Evolutionary conservation across 2,888 invertebrate genomes (phyloP).

Genomic region (Macrophya alboannulata): DNA sequence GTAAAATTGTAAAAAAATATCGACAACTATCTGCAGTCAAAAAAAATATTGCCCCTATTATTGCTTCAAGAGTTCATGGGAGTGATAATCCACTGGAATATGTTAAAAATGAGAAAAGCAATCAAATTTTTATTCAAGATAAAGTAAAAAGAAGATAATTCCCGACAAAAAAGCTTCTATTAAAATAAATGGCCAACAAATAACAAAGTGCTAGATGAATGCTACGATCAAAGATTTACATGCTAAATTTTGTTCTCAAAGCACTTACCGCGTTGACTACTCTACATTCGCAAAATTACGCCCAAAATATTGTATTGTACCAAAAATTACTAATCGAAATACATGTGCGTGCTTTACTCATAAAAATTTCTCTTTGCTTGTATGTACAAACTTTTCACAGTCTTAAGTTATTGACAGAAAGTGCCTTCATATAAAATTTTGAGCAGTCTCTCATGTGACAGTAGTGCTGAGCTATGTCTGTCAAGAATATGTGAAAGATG

Average conservation of each 20-base stretch:
- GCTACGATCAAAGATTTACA: conserved; percentile 56
- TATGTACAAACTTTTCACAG: conserved; percentile 52
- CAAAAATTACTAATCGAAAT: conserved; percentile 57
- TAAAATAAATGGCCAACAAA: conserved; percentile 56
- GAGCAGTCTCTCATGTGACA: conserved; percentile 52
- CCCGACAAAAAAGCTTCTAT: conserved; percentile 58
- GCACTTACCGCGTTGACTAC: conserved; percentile 51
- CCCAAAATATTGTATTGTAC: conserved; percentile 55
- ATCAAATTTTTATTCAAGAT: conserved; percentile 49
- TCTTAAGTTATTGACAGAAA: conserved; percentile 55
- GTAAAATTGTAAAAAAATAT: conserved; percentile 60
- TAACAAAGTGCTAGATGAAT: conserved; percentile 56
- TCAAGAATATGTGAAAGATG: conserved; percentile 56
- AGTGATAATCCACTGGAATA: conserved; percentile 47
- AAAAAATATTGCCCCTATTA: conserved; percentile 50
- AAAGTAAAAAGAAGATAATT: conserved; percentile 52
- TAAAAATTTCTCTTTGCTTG: conserved; percentile 57
- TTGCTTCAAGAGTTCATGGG: conserved; percentile 47
- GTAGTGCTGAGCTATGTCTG: conserved; percentile 56
- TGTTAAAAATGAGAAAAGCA: conserved; percentile 41
- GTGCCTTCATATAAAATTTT: conserved; percentile 58
- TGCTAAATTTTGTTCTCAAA: conserved; percentile 56
- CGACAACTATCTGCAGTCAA: conserved; percentile 50
- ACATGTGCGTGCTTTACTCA: conserved; percentile 60
- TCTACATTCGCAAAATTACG: conserved; percentile 54